Evolutionary conservation across 2,797 vertebrate genomes (phyloP).

Genomic region (Ptychadena robeensis): DNA sequence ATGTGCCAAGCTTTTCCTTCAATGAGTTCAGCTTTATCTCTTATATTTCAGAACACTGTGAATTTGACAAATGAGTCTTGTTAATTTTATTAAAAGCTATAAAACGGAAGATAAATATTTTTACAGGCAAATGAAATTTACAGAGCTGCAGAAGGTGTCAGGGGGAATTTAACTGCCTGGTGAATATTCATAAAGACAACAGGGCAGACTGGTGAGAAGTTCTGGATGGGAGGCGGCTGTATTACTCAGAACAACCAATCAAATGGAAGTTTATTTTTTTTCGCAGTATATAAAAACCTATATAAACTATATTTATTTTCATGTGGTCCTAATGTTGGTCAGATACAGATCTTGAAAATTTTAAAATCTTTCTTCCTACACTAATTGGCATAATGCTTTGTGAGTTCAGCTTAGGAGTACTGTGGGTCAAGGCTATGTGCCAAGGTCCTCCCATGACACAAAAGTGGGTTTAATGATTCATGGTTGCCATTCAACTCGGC

Average conservation of each 20-base stretch:
- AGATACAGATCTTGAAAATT: too few species aligned
- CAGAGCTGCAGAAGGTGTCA: not conserved
- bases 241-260: not conserved
- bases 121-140: slow-evolving; percentile 17
- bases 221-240: not conserved
- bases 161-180: slow-evolving; percentile 1
- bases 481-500: too few species aligned
- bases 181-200: slow-evolving; percentile 32
- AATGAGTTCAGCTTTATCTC: not conserved
- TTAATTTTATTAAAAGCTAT: slow-evolving; percentile 34
- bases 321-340: too few species aligned
- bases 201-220: not conserved
- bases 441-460: too few species aligned
- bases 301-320: too few species aligned
- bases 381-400: too few species aligned
- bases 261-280: not conserved
- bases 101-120: slow-evolving; percentile 48
- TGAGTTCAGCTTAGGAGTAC: too few species aligned
- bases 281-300: not conserved
- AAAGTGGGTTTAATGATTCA: too few species aligned
- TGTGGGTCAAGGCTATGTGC: too few species aligned
- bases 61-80: slow-evolving; percentile 31
- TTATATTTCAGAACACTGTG: not conserved
- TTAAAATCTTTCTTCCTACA: too few species aligned
- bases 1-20: too few species aligned